Evolutionary conservation across 2,888 invertebrate species (phyloP).

Genomic region (Hypercompe scribonia): DNA sequence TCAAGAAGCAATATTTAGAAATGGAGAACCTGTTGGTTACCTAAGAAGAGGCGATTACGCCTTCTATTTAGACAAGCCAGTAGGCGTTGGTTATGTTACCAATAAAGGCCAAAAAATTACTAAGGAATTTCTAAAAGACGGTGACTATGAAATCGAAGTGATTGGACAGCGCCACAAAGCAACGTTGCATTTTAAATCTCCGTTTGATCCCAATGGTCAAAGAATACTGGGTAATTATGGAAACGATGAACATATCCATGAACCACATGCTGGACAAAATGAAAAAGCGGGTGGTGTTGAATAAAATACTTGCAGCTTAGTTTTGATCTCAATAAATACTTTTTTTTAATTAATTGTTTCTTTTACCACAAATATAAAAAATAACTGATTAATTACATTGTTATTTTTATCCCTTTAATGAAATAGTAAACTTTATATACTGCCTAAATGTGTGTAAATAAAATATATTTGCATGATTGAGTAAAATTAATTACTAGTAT

Average conservation of each 20-base stretch:
- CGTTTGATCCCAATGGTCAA: slow-evolving; percentile 93
- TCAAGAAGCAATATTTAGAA: slow-evolving; percentile 93
- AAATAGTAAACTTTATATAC: background rate
- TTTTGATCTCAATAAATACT: slow-evolving; percentile 61
- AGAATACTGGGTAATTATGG: slow-evolving; percentile 91
- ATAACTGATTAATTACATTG: background rate
- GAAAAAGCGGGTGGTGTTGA: slow-evolving; percentile 82
- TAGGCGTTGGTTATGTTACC: slow-evolving; percentile 87
- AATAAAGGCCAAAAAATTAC: slow-evolving; percentile 88
- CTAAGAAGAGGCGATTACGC: slow-evolving; percentile 94
- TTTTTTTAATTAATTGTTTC: slow-evolving; percentile 8
- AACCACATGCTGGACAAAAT: slow-evolving; percentile 81
- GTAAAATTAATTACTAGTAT: too few relatives aligned
- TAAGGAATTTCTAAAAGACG: slow-evolving; percentile 89
- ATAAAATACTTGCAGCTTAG: slow-evolving; percentile 58
- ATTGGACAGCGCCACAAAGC: slow-evolving; percentile 92
- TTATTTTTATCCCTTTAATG: background rate
- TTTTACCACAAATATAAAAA: background rate
- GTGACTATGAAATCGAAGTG: slow-evolving; percentile 93
- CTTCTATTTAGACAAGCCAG: slow-evolving; percentile 83
- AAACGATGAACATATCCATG: slow-evolving; percentile 76
- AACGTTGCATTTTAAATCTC: slow-evolving; percentile 89
- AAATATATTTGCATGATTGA: too few relatives aligned
- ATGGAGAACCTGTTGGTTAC: slow-evolving; percentile 92
- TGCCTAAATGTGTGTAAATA: background rate